Percentiles rank a stretch among this genome's conserved stretches.
Conservation (phyloP, 1,140 invertebrate species). For the Mylabris phalerata region DNA sequence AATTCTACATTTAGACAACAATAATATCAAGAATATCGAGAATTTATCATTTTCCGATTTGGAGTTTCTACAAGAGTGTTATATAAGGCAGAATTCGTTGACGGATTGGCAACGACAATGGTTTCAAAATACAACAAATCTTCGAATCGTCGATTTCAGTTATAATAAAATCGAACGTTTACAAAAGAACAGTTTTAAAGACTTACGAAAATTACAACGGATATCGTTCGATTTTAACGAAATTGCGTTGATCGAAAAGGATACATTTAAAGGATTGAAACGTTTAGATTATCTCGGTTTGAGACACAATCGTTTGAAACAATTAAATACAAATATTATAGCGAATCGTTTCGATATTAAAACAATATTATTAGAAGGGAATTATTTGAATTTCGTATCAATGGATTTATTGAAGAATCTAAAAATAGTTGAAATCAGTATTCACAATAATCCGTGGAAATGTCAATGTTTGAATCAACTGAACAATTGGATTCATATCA, state of each 20-base stretch:
- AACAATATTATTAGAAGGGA: constrained; percentile 1
- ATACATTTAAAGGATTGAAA: constrained; percentile 5
- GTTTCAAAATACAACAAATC: constrained; percentile 6
- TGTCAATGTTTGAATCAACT: constrained; percentile 10
- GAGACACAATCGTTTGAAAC: constrained; percentile 11
- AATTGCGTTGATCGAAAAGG: background rate
- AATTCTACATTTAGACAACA: background rate
- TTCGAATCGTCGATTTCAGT: constrained; percentile 9
- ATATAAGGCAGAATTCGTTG: constrained; percentile 4
- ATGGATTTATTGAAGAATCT: background rate
- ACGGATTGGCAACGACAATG: background rate
- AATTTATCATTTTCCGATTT: background rate
- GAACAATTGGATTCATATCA: background rate
- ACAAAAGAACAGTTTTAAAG: background rate
- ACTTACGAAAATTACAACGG: constrained; percentile 1
- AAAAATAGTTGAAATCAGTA: background rate
- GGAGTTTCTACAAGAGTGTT: background rate
- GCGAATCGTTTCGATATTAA: constrained; percentile 2
- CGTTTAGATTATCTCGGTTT: constrained; percentile 10
- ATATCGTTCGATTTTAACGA: constrained; percentile 17
- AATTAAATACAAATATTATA: constrained; percentile 2
- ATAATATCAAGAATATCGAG: constrained; percentile 3
- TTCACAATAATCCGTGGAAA: constrained; percentile 16
- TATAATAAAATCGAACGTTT: constrained; percentile 11
- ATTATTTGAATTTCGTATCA: constrained; percentile 9